Base-by-base conservation (phyloP, 2,797 vertebrate genomes). In the Brachymystax lenok region DNA sequence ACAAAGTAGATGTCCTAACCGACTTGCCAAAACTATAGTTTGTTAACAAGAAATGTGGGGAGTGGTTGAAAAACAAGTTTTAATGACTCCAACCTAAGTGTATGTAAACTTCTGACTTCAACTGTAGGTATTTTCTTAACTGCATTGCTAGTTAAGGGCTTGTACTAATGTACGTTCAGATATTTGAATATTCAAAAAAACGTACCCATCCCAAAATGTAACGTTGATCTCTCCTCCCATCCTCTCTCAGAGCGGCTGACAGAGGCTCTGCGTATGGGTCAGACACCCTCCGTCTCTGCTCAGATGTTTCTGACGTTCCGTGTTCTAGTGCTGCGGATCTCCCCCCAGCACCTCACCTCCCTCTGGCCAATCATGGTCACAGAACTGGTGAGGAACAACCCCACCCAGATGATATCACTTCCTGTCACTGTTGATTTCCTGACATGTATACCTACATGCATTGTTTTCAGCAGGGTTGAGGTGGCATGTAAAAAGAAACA, bases 331-430 rank as follows among this genome's bases (percentile, higher is more conserved):
- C 80, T 99, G 84, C 94, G 97, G 84, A 98, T 99, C 88, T 99
- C 98, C 16, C 95, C 96, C 52, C 98, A 99, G 74, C 97, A 99
- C 84, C 92, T 99, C 80, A 99, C 95, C 75, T 99, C 97, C 0
- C 84, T 99, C 69, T 99, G 98, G 98, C 98, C 98, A 33, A 98
- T 99, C 83, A 99, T 99, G 98, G 96, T 99, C 77, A 98, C 98
- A 69, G 98, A 99, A 86, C 80, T 99, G 94, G 98, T 99, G 85
- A 94, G 92, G 73, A 68, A n/a, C 40, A 69, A n/a, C 69, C n/a
- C 33, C 7, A n/a, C 64, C 19, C 19, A 8, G 30, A 40, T 35
- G 19, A 69, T 10, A 19, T 69, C 68, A 46, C 35, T n/a, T 69
- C 35, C 19, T 21, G 68, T 69, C 68, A 69, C 10, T 16, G 17